These are phyloP conservation scores for Myopa tessellatipennis DNA, from an alignment of 2,888 invertebrate genomes.

Conservation along the genomic window DNA sequence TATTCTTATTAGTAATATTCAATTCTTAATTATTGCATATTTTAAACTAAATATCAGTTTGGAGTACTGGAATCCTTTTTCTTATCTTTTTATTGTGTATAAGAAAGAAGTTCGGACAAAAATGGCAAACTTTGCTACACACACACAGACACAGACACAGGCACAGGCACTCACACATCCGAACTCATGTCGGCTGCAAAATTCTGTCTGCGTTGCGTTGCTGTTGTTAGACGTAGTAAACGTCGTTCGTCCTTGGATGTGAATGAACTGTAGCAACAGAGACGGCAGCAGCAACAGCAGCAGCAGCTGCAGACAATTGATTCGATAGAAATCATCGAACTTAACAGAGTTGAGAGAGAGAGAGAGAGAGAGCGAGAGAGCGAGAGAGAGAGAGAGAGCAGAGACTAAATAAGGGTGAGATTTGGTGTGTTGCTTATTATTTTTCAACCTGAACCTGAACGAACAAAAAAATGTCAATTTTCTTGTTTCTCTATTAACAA, in stretches of 20 bases:
- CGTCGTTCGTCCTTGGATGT: slow-evolving; percentile 57
- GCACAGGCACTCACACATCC: background rate
- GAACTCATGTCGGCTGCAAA: slow-evolving; percentile 19
- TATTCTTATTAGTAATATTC: too few relatives aligned
- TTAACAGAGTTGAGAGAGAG: background rate
- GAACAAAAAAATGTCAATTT: too few relatives aligned
- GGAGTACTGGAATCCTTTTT: too few relatives aligned
- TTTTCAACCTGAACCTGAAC: background rate
- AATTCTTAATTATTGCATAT: too few relatives aligned
- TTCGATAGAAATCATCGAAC: background rate
- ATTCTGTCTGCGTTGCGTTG: slow-evolving; percentile 19
- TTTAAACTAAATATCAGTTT: too few relatives aligned
- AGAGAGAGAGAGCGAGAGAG: background rate
- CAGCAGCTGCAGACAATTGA: slow-evolving; percentile 8
- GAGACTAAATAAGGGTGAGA: background rate
- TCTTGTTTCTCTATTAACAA: too few relatives aligned
- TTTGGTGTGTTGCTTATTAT: background rate
- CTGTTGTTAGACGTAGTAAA: slow-evolving; percentile 46
- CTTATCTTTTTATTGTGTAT: too few relatives aligned
- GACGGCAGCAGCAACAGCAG: slow-evolving; percentile 4
- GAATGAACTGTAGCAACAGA: slow-evolving; percentile 48
- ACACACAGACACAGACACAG: background rate
- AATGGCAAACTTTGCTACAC: too few relatives aligned
- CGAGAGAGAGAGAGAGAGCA: background rate
- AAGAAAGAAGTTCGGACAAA: too few relatives aligned